Conservation (phyloP, 2,888 invertebrate species). For the Leucoma salicis region DNA sequence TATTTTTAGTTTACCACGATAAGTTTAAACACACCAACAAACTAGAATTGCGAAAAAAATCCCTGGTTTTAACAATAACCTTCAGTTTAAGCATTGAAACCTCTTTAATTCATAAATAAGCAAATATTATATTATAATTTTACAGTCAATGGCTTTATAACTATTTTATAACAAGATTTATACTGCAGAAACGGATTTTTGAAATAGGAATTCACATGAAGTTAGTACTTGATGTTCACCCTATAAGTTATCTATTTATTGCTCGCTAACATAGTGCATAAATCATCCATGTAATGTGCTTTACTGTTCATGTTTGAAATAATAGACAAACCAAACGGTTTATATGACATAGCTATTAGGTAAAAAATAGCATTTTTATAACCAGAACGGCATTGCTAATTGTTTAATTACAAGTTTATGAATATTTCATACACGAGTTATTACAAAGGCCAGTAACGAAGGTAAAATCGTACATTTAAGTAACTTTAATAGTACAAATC, state of each 20-base stretch:
- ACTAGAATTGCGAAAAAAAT: no score
- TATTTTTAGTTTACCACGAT: no score
- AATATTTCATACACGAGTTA: conserved; percentile 60
- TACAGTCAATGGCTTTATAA: not conserved
- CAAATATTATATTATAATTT: not conserved
- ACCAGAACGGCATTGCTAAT: conserved; percentile 54
- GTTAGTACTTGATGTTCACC: conserved; percentile 17
- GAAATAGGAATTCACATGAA: conserved; percentile 4
- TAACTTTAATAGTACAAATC: conserved; percentile 31
- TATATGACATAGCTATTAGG: conserved; percentile 20
- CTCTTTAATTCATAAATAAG: not conserved
- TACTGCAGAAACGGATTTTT: not conserved
- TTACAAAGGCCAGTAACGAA: conserved; percentile 57
- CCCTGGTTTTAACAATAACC: no score
- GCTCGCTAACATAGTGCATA: conserved; percentile 23
- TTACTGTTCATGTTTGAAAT: conserved; percentile 18
- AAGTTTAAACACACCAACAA: no score
- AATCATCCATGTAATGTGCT: conserved; percentile 21
- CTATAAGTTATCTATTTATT: conserved; percentile 12
- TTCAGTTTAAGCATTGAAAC: no score
- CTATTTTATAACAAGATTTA: not conserved
- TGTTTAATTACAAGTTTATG: conserved; percentile 55
- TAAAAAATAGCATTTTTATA: conserved; percentile 31
- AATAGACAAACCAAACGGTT: conserved; percentile 20
- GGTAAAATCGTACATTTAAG: conserved; percentile 44